Evolutionary conservation across 2,888 invertebrate genomes (phyloP), one percentile per base, ranked within the genome.

Genomic region (Trichopria drosophilae): DNA sequence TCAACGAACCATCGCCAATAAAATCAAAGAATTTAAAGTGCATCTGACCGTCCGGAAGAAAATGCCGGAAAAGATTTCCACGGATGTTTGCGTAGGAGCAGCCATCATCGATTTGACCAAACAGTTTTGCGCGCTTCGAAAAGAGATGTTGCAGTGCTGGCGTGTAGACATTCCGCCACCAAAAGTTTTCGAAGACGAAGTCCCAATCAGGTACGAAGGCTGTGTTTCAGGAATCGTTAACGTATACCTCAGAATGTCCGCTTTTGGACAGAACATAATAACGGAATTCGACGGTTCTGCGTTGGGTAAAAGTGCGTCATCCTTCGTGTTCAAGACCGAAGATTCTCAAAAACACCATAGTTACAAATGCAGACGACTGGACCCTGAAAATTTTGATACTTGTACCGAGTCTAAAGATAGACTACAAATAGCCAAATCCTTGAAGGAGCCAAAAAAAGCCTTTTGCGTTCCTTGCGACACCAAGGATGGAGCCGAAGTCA

Each of bases 191-290:
- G 84, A 85, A 62, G 84, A 83, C 57, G 76, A 79, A 1, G 82
- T 84, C 53, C 77, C 79, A 10, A 71, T 85, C 2, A 77, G 78
- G 26, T 76, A 76, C 0, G 60, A 66, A 0, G n/a, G 32, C 13
- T 9, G 9, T n/a, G 66, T 73, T 22, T 76, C 80, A 6, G 85
- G 84, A 1, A 78, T 78, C 55, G 77, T 84, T 3, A 66, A 77
- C 2, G 78, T 84, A 66, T 84, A 82, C 68, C 76, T 83, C 13
- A 78, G 85, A 9, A 80, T 86, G 69, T 84, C 85, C 1, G 83
- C 83, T 54, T 85, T 84, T 61, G 86, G 85, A 0, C 84, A 83
- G 60, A 63, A 66, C 0, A 83, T 86, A 13, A 79, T 84, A 2
- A 86, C 86, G 1, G 82, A 81, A 62, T 84, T 86, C 44, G 66